phyloP scores from a whole-genome alignment of 2,888 invertebrate genomes.

The Ormyrus nitidulus region DNA sequence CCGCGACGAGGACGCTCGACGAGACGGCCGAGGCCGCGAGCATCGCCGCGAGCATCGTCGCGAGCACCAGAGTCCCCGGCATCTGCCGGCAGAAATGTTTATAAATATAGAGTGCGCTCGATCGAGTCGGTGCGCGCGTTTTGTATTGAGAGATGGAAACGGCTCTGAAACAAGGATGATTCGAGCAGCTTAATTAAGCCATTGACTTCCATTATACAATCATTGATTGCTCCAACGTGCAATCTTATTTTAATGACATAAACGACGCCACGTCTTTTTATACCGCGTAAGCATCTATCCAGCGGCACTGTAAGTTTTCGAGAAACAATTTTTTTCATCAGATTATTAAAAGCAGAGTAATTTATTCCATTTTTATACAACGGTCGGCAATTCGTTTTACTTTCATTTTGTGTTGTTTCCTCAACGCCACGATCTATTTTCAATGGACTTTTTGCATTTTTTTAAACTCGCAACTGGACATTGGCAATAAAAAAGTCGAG shows the following conservation, averaged over 20 bases:
- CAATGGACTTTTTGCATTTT: too few species aligned
- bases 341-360: too few species aligned
- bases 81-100: constrained; percentile 18
- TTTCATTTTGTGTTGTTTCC: too few species aligned
- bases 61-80: constrained; percentile 17
- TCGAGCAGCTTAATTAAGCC: constrained; percentile 28
- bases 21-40: not conserved
- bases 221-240: constrained; percentile 10
- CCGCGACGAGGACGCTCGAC: constrained; percentile 79
- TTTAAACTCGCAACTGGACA: too few species aligned
- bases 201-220: constrained; percentile 30
- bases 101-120: not conserved
- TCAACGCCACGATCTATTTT: too few species aligned
- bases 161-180: not conserved
- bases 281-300: too few species aligned
- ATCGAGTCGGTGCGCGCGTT: not conserved
- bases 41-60: not conserved
- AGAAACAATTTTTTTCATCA: too few species aligned
- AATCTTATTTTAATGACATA: constrained; percentile 27
- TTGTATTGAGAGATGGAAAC: not conserved
- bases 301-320: too few species aligned
- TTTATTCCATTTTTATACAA: too few species aligned
- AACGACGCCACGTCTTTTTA: not conserved
- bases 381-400: too few species aligned
- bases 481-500: too few species aligned